Base-by-base conservation (phyloP, 2,797 vertebrate species). In the Sebastiscus albofasciatus region DNA sequence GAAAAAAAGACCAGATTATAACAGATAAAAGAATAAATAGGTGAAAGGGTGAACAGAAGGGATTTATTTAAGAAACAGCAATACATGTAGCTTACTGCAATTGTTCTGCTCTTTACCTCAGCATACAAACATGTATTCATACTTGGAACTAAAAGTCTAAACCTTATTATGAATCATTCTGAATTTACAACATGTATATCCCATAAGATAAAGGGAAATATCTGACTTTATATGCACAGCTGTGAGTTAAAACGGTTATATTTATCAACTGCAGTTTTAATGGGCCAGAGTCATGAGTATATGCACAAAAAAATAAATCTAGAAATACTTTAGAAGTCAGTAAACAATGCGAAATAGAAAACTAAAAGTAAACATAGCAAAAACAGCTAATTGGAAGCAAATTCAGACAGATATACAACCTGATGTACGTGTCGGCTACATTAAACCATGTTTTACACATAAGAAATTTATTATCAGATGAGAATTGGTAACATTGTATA, bases 401-500 rank as follows among this genome's bases (percentile, higher is more conserved):
- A 72, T 33, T 24, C 16, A n/a, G 60, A 46, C 27, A 58, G 27
- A 65, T 12, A 36, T 22, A 54, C n/a, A 34, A 59, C 8, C 12
- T 2, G 34, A 20, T 18, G 18, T 3, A 18, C 49, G 34, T 52
- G 11, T 55, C 0, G 1, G 20, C 29, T 20, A 31, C 14, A 66
- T 29, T 20, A 2, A 55, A 29, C 6, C 8, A 26, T 11, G 11
- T 75, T 61, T n/a, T 52, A 33, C 16, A 33, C 24, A 72, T 39
- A 72, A 55, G 12, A 55, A 26, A 31, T 77, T 31, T 71, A 84
- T 79, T 70, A 26, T 10, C 16, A 26, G 18, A 77, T 77, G 13
- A 58, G 11, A 79, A 60, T 64, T 8, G 22, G 58, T 12, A n/a
- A 27, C 1, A 64, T 24, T 56, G 16, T 61, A 20, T 20, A 58